Evolutionary conservation across 2,113 vertebrate species (phyloP), one percentile per base, ranked within the genome.

Genomic region (Diglossa brunneiventris): DNA sequence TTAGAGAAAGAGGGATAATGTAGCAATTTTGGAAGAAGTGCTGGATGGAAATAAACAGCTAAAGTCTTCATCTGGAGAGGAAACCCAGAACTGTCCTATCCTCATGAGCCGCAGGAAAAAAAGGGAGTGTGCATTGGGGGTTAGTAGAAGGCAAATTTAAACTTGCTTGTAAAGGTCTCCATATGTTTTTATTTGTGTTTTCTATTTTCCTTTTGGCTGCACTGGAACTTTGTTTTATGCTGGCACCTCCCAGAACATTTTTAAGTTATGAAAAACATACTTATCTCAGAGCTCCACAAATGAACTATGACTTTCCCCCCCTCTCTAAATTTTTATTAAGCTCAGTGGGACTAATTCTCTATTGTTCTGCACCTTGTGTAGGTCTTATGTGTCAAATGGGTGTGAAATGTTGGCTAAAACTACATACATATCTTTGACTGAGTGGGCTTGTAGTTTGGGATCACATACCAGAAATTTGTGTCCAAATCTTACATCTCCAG

Each of bases 171-270:
- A 59, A 91, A 82, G 37, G 18, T 42, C 14, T 82, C 58, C 33
- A 11, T 53, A 52, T 58, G 44, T 49, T 92, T 94, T 87, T 52
- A 61, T 90, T 81, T 82, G 31, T 56, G 24, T 75, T 82, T 55
- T 82, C 62, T 64, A 27, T 10, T 91, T 89, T 66, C 21, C 5
- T 81, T 74, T 92, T 82, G 52, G 31, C 30, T 77, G 30, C 37
- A 46, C 22, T 24, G 11, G n/a, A 80, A 37, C 28, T 59, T 46
- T 87, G 15, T 82, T 93, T 92, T 39, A 41, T 49, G 41, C 7
- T 72, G n/a, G n/a, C 22, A 61, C 0, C 0, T n/a, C 7, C 19
- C 27, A 26, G 28, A 76, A 85, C 2, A 69, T 49, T 56, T 75
- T 64, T n/a, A 64, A 52, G 23, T 91, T 72, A 41, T 41, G 28